phyloP scores from a whole-genome alignment of 2,888 invertebrate genomes.

The Leptinotarsa juncta region DNA sequence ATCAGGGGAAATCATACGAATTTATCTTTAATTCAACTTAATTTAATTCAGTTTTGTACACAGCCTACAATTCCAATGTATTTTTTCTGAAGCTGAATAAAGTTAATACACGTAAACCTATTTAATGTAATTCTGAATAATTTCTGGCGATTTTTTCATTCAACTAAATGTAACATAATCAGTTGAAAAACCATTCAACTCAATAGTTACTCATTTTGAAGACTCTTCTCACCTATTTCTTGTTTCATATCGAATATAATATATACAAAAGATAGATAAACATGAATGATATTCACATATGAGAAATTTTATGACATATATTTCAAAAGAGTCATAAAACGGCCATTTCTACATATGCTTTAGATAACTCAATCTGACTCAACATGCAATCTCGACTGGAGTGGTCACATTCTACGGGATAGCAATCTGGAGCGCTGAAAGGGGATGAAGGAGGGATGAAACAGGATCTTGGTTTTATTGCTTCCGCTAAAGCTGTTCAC shows the following conservation, averaged over 20 bases:
- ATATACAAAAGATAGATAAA: slow-evolving; percentile 10
- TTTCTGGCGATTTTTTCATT: background rate
- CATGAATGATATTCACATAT: slow-evolving; percentile 33
- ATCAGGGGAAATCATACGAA: too few species aligned
- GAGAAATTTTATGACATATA: slow-evolving; percentile 38
- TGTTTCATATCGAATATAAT: background rate
- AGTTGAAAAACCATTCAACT: background rate
- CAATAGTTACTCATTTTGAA: background rate
- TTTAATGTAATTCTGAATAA: background rate
- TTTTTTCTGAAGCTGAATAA: too few species aligned
- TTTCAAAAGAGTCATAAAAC: slow-evolving; percentile 41
- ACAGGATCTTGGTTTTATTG: slow-evolving; percentile 54
- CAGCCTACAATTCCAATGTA: too few species aligned
- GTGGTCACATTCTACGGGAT: slow-evolving; percentile 53
- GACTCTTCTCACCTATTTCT: background rate
- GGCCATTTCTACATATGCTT: slow-evolving; percentile 43
- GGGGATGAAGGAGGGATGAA: slow-evolving; percentile 51
- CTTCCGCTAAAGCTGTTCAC: slow-evolving; percentile 58
- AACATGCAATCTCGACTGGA: slow-evolving; percentile 38
- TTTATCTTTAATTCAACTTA: too few species aligned
- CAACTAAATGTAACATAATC: too few species aligned
- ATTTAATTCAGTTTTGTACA: too few species aligned
- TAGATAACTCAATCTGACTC: slow-evolving; percentile 46
- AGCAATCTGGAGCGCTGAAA: slow-evolving; percentile 44
- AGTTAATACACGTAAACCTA: too few species aligned